Base-by-base conservation (phyloP, 2,888 invertebrate genomes). In the Pogonocherus hispidulus region DNA sequence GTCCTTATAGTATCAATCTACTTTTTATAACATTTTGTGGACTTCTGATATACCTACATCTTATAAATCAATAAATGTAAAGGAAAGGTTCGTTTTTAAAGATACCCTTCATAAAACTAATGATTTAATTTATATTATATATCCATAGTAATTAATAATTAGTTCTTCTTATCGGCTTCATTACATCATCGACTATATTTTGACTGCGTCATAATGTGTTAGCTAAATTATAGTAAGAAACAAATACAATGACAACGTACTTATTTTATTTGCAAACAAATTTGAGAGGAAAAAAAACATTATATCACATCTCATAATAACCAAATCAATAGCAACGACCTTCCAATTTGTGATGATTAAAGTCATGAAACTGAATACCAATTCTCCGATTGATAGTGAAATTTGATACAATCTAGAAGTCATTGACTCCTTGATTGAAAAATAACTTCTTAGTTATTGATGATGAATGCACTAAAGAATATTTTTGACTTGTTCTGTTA, bases 391-490 rank as follows among this genome's bases (percentile, higher is more conserved):
- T 51, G 49, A 51, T 51, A 22, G 5, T 23, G 23, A 51, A 23
- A 51, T 51, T 51, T 51, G 49, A 51, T 51, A 51, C n/a, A n/a
- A n/a, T n/a, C n/a, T n/a, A 5, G 23, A 47, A 51, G 49, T 51
- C 16, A 22, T 22, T 22, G 22, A 51, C 49, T 51, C 23, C 22
- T 23, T n/a, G n/a, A 23, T 23, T 51, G 49, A 22, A 49, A 22
- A 9, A 2, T 49, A 23, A 23, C 49, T 14, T 47, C 8, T 1
- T 51, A 14, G 49, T n/a, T 51, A 20, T n/a, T n/a, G n/a, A 14
- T 1, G 14, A 51, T 51, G 49, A n/a, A 23, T 51, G 16, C 6
- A 23, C 5, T 49, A 20, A 19, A n/a, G 20, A 22, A 1, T n/a
- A 22, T 8, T 20, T 20, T 5, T 9, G 20, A 19, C 49, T 22